Conservation (phyloP, 64 coral and sea anemone species). For the Montipora cactus region DNA sequence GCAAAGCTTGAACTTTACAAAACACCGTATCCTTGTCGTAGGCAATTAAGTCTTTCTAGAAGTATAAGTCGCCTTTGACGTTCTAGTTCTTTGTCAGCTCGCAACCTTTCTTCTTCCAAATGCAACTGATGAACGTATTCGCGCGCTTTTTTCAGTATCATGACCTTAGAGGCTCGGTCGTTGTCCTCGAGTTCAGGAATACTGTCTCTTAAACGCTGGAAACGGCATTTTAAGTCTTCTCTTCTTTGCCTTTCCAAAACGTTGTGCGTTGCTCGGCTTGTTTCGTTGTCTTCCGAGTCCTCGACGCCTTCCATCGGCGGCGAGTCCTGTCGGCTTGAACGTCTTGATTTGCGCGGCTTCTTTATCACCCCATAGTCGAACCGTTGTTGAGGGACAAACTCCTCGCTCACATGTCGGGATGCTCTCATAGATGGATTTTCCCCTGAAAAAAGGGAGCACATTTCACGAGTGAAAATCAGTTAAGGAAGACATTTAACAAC, state of each 20-base stretch:
- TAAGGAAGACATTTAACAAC: not conserved
- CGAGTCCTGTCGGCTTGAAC: conserved; percentile 66
- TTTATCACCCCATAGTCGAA: conserved; percentile 64
- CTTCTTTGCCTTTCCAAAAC: conserved; percentile 91
- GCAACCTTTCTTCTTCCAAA: conserved; percentile 85
- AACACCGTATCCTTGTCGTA: conserved; percentile 76
- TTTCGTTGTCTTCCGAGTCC: conserved; percentile 96
- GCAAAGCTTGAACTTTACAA: conserved; percentile 47
- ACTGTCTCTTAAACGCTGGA: conserved; percentile 90
- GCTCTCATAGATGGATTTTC: conserved; percentile 52
- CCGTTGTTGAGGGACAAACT: conserved; percentile 69
- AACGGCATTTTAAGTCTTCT: conserved; percentile 97
- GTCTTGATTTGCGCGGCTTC: conserved; percentile 69
- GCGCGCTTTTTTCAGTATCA: conserved; percentile 96
- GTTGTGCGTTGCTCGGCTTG: conserved; percentile 96
- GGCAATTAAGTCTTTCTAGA: conserved; percentile 72
- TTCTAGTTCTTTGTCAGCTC: conserved; percentile 94
- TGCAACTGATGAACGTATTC: conserved; percentile 90
- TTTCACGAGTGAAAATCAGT: conserved; percentile 1
- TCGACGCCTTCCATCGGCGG: conserved; percentile 81
- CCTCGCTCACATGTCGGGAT: conserved; percentile 52
- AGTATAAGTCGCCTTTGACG: conserved; percentile 85
- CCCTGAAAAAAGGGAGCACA: conserved; percentile 26
- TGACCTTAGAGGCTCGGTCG: conserved; percentile 96
- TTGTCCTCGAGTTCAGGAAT: conserved; percentile 96